A percentile compares a stretch with the other conserved stretches of the same genome.
Evolutionary conservation across 2,888 invertebrate species (phyloP).

Genomic region (Dione vanillae): DNA sequence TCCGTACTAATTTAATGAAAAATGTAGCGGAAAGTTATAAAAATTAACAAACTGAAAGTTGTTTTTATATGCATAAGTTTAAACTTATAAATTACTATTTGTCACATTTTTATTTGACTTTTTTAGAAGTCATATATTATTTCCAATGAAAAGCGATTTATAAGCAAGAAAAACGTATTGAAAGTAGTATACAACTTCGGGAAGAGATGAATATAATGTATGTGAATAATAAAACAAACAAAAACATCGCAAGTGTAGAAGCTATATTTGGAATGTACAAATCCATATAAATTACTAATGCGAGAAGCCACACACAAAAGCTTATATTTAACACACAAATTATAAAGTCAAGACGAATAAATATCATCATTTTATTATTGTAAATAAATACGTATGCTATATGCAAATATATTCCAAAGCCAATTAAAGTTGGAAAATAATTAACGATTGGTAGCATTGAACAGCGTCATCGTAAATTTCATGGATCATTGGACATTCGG

Average conservation of each 20-base stretch:
- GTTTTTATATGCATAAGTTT: too few species aligned
- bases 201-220: not conserved
- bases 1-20: too few species aligned
- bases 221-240: not conserved
- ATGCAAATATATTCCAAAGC: slow-evolving; percentile 11
- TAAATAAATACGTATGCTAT: not conserved
- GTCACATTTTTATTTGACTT: too few species aligned
- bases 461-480: slow-evolving; percentile 43
- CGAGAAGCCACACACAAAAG: not conserved
- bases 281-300: not conserved
- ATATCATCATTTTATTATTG: not conserved
- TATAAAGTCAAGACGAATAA: slow-evolving; percentile 9
- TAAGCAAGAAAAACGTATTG: too few species aligned
- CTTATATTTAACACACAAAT: not conserved
- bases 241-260: not conserved
- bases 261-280: not conserved
- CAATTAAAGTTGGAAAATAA: slow-evolving; percentile 34
- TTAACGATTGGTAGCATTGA: slow-evolving; percentile 32
- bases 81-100: too few species aligned
- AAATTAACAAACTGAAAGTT: too few species aligned
- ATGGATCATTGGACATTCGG: slow-evolving; percentile 33
- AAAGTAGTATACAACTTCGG: too few species aligned
- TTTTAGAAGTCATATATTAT: too few species aligned
- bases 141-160: too few species aligned
- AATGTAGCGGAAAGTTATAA: too few species aligned